Conservation (phyloP, 2,797 vertebrate species). For the Buphagus erythrorhynchus region DNA sequence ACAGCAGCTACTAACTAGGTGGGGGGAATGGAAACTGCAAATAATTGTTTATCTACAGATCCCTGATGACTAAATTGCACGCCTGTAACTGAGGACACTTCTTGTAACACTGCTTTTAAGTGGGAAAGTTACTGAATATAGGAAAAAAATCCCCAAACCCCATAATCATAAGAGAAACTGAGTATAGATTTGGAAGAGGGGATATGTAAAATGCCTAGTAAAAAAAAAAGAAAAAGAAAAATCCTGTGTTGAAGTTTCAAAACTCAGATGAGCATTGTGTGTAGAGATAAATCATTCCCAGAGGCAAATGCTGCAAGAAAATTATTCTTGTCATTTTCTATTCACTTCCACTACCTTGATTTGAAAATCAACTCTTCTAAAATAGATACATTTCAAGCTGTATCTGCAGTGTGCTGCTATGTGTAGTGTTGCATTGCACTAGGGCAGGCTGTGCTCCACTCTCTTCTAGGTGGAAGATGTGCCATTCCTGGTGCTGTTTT, state of each 20-base stretch:
- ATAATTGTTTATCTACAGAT: neutral
- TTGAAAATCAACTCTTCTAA: neutral
- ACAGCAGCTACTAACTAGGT: neutral
- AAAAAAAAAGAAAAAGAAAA: neutral
- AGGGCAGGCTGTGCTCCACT: neutral
- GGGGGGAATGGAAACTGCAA: neutral
- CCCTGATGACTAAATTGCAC: neutral
- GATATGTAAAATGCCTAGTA: neutral
- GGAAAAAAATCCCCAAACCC: neutral
- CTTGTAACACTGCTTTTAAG: constrained; percentile 11
- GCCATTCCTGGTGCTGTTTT: neutral
- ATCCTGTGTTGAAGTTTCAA: neutral
- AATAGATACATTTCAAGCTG: neutral
- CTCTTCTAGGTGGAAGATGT: neutral
- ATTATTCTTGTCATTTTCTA: constrained; percentile 8
- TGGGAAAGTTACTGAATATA: neutral
- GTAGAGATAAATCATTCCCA: constrained; percentile 24
- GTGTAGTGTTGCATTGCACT: neutral
- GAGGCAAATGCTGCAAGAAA: constrained; percentile 17
- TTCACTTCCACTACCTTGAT: neutral
- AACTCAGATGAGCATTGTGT: neutral
- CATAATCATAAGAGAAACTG: neutral
- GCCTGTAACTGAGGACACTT: neutral
- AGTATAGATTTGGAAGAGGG: neutral
- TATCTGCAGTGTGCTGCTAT: neutral